Conservation (phyloP, 2,888 invertebrate genomes). For the Alloplasta piceator region DNA sequence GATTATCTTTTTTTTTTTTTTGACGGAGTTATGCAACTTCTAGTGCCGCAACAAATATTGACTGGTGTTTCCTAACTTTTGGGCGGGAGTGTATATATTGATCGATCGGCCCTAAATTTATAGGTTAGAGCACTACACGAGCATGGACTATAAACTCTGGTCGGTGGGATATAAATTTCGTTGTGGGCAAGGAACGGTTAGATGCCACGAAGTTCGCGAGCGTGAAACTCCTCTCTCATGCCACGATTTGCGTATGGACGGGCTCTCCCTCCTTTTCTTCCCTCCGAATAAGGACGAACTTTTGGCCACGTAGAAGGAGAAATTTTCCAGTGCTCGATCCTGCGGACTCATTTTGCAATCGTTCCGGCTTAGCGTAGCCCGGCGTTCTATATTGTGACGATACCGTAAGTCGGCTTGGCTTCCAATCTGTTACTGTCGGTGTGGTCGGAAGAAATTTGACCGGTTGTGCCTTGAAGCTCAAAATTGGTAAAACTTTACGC, state of each 20-base stretch:
- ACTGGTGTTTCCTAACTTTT: too few relatives aligned
- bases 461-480: background rate
- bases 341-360: constrained; percentile 43
- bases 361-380: constrained; percentile 42
- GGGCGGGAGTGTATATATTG: constrained; percentile 3
- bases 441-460: constrained; percentile 3
- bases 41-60: too few relatives aligned
- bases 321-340: constrained; percentile 52
- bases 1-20: too few relatives aligned
- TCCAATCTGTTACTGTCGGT: constrained; percentile 24
- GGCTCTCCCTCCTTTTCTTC: background rate
- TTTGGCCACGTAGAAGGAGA: constrained; percentile 22
- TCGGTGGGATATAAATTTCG: constrained; percentile 61
- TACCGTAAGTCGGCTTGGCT: constrained; percentile 14
- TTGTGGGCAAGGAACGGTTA: constrained; percentile 35
- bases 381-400: constrained; percentile 24
- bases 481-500: constrained; percentile 3
- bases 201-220: constrained; percentile 37
- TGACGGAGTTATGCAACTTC: too few relatives aligned
- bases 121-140: constrained; percentile 48
- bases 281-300: constrained; percentile 38
- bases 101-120: constrained; percentile 53
- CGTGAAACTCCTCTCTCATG: constrained; percentile 43
- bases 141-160: constrained; percentile 55
- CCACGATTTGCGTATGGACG: constrained; percentile 27